These are phyloP conservation scores for Phlogophora meticulosa DNA, from an alignment of 2,888 invertebrate genomes.

Conservation along the genomic window DNA sequence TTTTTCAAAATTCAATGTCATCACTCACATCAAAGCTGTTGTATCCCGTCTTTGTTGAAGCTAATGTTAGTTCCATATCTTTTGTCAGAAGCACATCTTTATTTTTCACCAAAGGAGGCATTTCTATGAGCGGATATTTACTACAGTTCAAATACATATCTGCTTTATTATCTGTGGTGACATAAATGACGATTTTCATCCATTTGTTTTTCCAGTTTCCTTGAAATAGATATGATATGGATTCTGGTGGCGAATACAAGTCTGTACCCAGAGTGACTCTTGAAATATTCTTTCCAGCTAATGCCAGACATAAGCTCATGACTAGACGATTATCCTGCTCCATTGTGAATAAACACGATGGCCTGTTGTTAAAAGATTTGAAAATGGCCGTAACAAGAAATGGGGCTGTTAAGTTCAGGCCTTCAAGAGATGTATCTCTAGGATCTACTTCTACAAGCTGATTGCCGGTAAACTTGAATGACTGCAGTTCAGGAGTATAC, in stretches of 20 bases:
- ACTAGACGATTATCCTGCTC: slow-evolving; percentile 17
- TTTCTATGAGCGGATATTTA: neutral
- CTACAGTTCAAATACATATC: slow-evolving; percentile 10
- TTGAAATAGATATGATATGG: neutral
- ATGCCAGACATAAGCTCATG: neutral
- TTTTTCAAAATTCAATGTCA: neutral
- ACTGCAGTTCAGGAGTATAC: neutral
- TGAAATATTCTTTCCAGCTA: neutral
- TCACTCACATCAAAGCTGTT: neutral
- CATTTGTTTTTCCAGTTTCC: slow-evolving; percentile 45
- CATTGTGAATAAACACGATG: slow-evolving; percentile 43
- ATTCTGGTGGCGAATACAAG: neutral
- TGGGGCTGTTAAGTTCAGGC: slow-evolving; percentile 66
- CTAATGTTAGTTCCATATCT: neutral
- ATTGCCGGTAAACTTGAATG: slow-evolving; percentile 10
- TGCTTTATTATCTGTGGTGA: neutral
- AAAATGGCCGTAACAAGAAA: slow-evolving; percentile 74
- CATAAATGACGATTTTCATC: slow-evolving; percentile 41
- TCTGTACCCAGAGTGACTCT: neutral
- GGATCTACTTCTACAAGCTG: neutral
- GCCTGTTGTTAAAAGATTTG: slow-evolving; percentile 65
- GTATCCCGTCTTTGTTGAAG: neutral
- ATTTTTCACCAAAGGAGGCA: neutral
- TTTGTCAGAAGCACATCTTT: slow-evolving; percentile 4
- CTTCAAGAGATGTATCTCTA: neutral